A percentile compares a stretch with the other conserved stretches of the same genome.
phyloP scores from a whole-genome alignment of 1,140 invertebrate species.

The Drosophila punjabiensis region DNA sequence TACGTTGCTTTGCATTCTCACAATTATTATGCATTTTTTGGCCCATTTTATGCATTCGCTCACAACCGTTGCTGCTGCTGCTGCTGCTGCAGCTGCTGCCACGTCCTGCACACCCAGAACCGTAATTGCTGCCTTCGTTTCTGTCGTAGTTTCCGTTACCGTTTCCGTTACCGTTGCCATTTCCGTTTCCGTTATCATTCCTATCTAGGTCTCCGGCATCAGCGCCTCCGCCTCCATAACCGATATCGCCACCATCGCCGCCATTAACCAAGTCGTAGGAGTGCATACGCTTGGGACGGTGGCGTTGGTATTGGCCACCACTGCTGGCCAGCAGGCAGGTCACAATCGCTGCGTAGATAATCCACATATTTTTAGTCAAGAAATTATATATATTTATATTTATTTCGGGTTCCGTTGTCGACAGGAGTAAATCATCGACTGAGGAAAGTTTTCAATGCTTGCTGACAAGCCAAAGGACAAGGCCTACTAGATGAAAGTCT shows the following conservation, averaged over 20 bases:
- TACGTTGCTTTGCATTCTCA: slow-evolving; percentile 26
- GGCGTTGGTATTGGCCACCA: not conserved
- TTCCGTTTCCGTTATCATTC: not conserved
- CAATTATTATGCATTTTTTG: not conserved
- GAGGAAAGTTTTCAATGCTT: not conserved
- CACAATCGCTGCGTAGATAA: not conserved
- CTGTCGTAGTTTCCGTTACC: not conserved
- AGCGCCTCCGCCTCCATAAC: too few species aligned
- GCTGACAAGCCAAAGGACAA: not conserved
- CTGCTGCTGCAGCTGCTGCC: too few species aligned
- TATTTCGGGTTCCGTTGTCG: not conserved
- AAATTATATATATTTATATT: too few species aligned
- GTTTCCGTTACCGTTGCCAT: too few species aligned
- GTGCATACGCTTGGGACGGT: not conserved
- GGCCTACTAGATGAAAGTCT: not conserved
- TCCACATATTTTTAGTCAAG: not conserved
- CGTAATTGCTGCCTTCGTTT: not conserved
- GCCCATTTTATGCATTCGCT: too few species aligned
- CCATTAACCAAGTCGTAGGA: not conserved
- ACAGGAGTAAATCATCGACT: not conserved
- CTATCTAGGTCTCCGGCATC: not conserved
- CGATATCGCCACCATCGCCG: not conserved
- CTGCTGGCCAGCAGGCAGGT: not conserved
- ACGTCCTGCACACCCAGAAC: not conserved
- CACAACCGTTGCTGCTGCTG: too few species aligned